Conservation (phyloP, 1,140 invertebrate genomes). For the Drosophila chauvacae region DNA sequence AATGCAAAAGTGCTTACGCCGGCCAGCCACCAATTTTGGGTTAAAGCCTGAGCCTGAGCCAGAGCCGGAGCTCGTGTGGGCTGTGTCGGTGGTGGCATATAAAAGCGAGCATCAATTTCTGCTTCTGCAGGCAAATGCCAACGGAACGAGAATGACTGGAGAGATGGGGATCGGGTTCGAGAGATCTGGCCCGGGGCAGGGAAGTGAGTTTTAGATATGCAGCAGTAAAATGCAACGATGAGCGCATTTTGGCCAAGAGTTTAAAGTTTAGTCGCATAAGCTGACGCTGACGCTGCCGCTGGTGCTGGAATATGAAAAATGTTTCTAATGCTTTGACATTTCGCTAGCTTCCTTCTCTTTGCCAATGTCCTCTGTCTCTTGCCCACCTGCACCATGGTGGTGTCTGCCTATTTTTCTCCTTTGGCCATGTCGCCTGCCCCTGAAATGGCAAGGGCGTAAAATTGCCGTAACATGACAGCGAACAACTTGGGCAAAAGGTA, state of each 20-base stretch:
- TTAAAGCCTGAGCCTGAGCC: too few species aligned
- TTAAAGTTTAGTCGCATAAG: constrained; percentile 60
- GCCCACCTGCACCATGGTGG: not conserved
- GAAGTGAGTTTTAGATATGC: constrained; percentile 1
- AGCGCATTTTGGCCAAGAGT: constrained; percentile 36
- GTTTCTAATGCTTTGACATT: constrained; percentile 55
- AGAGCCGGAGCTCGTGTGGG: constrained; percentile 4
- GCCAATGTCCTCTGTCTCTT: constrained; percentile 43
- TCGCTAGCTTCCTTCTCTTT: not conserved
- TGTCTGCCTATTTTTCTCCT: constrained; percentile 6
- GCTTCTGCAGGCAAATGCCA: constrained; percentile 52
- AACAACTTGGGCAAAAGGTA: constrained; percentile 77
- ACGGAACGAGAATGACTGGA: constrained; percentile 11
- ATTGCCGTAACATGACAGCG: constrained; percentile 82
- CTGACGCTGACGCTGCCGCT: constrained; percentile 20
- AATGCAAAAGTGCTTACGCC: constrained; percentile 71
- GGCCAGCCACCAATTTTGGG: constrained; percentile 46
- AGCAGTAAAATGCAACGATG: constrained; percentile 40
- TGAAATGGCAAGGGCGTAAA: constrained; percentile 80
- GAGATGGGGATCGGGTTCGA: constrained; percentile 15
- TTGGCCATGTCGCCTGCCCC: constrained; percentile 51
- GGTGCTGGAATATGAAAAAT: constrained; percentile 51
- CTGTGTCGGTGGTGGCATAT: constrained; percentile 10
- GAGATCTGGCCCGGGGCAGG: not conserved
- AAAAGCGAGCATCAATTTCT: constrained; percentile 68